Conservation (phyloP, 2,797 vertebrate species). For the Graptemys geographica region DNA sequence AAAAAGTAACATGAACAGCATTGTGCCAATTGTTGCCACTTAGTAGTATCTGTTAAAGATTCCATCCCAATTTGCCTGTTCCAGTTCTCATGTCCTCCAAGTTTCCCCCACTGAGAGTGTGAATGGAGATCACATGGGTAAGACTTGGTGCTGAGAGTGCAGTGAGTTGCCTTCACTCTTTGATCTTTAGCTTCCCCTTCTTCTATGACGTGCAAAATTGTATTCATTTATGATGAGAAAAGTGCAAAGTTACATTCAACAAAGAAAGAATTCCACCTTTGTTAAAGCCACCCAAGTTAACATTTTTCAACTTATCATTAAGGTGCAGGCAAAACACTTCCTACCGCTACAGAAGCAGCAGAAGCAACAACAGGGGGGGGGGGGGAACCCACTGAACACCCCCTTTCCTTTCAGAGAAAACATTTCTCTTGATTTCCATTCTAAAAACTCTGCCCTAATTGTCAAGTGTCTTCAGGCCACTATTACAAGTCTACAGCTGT, state of each 20-base stretch:
- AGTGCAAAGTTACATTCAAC: not conserved
- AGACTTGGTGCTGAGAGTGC: constrained; percentile 11
- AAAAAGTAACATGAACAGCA: constrained; percentile 1
- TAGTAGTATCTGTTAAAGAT: constrained; percentile 12
- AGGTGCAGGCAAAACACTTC: not conserved
- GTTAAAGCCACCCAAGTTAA: not conserved
- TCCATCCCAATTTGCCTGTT: not conserved
- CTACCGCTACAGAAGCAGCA: not conserved
- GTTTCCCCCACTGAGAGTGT: constrained; percentile 37
- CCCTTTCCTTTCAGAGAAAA: not conserved
- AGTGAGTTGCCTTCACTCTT: not conserved
- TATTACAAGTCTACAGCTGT: not conserved
- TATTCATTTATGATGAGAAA: constrained; percentile 16
- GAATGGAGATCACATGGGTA: constrained; percentile 26
- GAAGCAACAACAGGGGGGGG: not conserved
- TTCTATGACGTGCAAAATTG: constrained; percentile 1
- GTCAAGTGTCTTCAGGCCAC: not conserved
- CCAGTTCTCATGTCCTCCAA: constrained; percentile 1
- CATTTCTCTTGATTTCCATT: not conserved
- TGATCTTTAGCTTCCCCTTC: not conserved
- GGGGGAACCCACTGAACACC: not conserved
- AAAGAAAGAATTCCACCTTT: not conserved
- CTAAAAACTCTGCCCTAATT: not conserved
- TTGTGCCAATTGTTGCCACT: constrained; percentile 6
- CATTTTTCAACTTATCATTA: not conserved